Conservation (phyloP, 2,797 vertebrate species). For the Phrynocephalus vlangalii region DNA sequence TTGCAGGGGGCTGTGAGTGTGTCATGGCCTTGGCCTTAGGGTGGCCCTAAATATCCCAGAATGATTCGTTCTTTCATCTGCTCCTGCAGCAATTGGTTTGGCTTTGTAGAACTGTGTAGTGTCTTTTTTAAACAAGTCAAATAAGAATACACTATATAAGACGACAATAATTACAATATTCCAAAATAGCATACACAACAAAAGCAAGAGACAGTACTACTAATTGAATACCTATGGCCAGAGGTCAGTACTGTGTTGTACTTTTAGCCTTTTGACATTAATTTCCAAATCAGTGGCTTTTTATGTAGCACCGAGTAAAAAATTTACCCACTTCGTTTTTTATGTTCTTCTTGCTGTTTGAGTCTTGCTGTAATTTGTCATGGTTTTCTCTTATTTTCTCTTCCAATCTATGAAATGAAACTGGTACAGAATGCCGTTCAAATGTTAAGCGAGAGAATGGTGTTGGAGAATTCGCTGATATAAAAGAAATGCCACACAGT, state of each 20-base stretch:
- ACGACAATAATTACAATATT: no score
- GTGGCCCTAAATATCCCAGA: neutral
- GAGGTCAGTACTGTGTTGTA: neutral
- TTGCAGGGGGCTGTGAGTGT: neutral
- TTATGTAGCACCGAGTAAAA: neutral
- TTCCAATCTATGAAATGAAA: slow-evolving; percentile 67
- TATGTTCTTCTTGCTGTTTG: slow-evolving; percentile 1
- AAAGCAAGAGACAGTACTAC: no score
- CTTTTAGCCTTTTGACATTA: neutral
- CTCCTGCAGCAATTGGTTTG: neutral
- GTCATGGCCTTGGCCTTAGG: neutral
- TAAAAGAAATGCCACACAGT: slow-evolving; percentile 77
- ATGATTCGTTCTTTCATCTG: neutral
- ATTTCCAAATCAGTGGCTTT: neutral
- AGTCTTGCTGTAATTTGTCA: slow-evolving; percentile 61
- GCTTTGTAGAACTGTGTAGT: neutral
- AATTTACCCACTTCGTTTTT: neutral
- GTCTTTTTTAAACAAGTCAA: no score
- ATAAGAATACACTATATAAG: no score
- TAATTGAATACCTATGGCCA: no score
- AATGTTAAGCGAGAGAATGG: slow-evolving; percentile 80
- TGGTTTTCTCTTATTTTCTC: slow-evolving; percentile 63
- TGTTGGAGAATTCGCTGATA: slow-evolving; percentile 77
- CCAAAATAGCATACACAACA: no score
- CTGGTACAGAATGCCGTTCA: slow-evolving; percentile 79